phyloP scores from a whole-genome alignment of 2,888 invertebrate species.

The Plagodis dolabraria region DNA sequence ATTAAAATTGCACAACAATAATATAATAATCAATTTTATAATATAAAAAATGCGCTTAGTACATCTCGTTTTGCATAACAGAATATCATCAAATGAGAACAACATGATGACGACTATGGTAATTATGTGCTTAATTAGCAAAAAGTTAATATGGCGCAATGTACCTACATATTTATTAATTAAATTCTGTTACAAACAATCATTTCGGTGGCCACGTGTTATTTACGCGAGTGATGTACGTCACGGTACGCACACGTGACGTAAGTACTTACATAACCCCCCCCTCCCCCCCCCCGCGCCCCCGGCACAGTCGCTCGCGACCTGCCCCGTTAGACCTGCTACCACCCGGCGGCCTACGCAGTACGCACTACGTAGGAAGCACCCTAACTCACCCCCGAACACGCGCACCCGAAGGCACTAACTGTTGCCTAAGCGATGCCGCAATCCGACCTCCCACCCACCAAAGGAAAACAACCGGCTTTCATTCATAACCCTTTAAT shows the following conservation, averaged over 20 bases:
- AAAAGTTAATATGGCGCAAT: too few relatives aligned
- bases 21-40: too few relatives aligned
- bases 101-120: too few relatives aligned
- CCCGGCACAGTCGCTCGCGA: constrained; percentile 2
- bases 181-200: constrained; percentile 34
- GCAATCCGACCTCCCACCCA: constrained; percentile 35
- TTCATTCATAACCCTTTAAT: constrained; percentile 57
- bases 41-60: too few relatives aligned
- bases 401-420: constrained; percentile 19
- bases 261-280: constrained; percentile 29
- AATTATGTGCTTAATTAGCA: too few relatives aligned
- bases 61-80: too few relatives aligned
- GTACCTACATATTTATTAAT: too few relatives aligned
- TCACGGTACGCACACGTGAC: constrained; percentile 36
- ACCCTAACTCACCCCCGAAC: constrained; percentile 24
- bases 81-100: too few relatives aligned
- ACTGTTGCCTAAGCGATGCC: constrained; percentile 38
- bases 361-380: constrained; percentile 27
- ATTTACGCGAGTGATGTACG: constrained; percentile 33
- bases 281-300: constrained; percentile 3
- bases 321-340: constrained; percentile 8
- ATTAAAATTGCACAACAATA: too few relatives aligned
- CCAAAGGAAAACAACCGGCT: constrained; percentile 47
- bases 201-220: constrained; percentile 37
- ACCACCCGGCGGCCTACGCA: constrained; percentile 28